These are phyloP conservation scores for Paracentrotus lividus DNA, from an alignment of 53 echinoderm and acorn worm species.

Conservation along the genomic window DNA sequence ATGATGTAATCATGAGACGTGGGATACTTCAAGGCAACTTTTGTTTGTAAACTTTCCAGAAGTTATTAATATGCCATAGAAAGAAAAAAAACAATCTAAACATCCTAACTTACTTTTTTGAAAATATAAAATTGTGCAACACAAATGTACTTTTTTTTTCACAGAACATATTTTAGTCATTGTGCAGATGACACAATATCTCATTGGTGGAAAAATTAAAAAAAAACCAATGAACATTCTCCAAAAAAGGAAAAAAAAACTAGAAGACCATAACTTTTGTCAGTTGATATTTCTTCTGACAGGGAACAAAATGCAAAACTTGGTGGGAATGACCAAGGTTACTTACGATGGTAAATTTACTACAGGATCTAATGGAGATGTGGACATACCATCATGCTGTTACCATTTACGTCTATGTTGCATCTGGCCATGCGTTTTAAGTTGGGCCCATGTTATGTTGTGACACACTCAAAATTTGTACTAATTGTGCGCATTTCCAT, in stretches of 20 bases:
- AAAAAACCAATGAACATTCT: neutral
- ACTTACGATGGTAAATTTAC: neutral
- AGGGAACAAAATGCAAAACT: neutral
- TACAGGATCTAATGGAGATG: neutral
- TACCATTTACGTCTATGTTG: no score
- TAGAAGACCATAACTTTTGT: no score
- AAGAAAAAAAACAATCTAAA: neutral
- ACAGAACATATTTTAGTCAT: neutral
- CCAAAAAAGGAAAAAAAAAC: no score
- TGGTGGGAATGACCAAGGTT: neutral
- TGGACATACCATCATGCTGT: neutral
- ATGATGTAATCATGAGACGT: conserved; percentile 58
- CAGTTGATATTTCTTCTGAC: neutral
- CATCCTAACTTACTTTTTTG: neutral
- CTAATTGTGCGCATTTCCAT: no score
- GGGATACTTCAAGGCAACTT: conserved; percentile 37
- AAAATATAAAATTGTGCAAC: neutral
- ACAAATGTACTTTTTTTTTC: neutral
- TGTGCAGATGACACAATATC: neutral
- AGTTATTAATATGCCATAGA: no score
- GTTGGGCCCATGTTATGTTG: no score
- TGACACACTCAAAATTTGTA: no score
- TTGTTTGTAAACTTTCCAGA: conserved; percentile 6
- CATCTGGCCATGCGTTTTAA: no score
- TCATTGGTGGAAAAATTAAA: neutral